Percentiles rank a stretch among this genome's conserved stretches.
Conservation (phyloP, 2,888 invertebrate genomes). For the Pediacus dermestoides region DNA sequence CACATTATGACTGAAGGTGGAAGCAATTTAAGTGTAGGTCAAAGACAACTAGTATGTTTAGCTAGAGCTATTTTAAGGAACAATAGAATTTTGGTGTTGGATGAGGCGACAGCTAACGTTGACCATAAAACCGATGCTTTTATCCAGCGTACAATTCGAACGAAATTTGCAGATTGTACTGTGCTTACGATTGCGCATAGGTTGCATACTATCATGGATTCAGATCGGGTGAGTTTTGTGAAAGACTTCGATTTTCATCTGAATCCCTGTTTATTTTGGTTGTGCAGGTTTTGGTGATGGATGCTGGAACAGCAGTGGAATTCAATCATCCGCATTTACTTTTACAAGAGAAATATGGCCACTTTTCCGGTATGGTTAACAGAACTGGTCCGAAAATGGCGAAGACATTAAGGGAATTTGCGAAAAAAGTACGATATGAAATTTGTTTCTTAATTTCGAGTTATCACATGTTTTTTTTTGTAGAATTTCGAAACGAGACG, state of each 20-base stretch:
- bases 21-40: conserved; percentile 74
- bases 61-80: conserved; percentile 73
- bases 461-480: background rate
- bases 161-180: conserved; percentile 55
- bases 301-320: conserved; percentile 70
- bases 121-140: conserved; percentile 58
- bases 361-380: conserved; percentile 59
- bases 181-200: conserved; percentile 66
- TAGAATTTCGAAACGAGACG: too few species aligned
- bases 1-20: conserved; percentile 69
- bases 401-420: conserved; percentile 59
- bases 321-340: conserved; percentile 68
- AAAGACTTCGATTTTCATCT: background rate
- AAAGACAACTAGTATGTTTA: conserved; percentile 75
- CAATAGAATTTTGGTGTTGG: conserved; percentile 66
- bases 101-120: conserved; percentile 59
- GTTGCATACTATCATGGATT: conserved; percentile 63
- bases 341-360: conserved; percentile 54
- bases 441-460: background rate
- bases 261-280: too few species aligned
- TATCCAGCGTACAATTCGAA: conserved; percentile 56
- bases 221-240: conserved; percentile 48
- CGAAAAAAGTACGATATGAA: conserved; percentile 57
- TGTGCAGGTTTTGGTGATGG: conserved; percentile 68
- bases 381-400: conserved; percentile 67